phyloP scores from a whole-genome alignment of 2,888 invertebrate genomes.

The Actias luna region DNA sequence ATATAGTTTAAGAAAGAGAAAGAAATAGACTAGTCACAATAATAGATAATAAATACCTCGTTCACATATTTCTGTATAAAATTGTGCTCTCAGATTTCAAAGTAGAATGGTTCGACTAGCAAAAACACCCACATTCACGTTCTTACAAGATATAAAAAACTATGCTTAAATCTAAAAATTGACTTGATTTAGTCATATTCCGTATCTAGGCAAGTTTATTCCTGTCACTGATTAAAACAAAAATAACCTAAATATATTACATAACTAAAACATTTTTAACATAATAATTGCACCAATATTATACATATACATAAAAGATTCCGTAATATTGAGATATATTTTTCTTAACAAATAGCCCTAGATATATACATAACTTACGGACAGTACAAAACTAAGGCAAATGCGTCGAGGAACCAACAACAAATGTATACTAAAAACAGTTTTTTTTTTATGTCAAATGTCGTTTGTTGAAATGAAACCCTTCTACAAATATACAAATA shows the following conservation, averaged over 20 bases:
- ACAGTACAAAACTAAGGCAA: slow-evolving; percentile 54
- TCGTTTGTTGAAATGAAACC: slow-evolving; percentile 24
- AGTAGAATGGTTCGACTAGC: slow-evolving; percentile 16
- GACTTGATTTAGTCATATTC: slow-evolving; percentile 33
- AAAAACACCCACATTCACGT: slow-evolving; percentile 21
- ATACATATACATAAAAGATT: slow-evolving; percentile 31
- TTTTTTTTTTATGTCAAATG: slow-evolving; percentile 17
- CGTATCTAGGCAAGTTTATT: slow-evolving; percentile 36
- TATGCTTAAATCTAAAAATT: slow-evolving; percentile 36
- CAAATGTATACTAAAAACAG: slow-evolving; percentile 29
- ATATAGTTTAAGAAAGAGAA: background rate
- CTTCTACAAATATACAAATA: slow-evolving; percentile 18
- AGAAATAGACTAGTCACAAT: background rate
- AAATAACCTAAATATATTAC: slow-evolving; percentile 4
- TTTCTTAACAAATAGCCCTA: slow-evolving; percentile 18
- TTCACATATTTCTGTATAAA: background rate
- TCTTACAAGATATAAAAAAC: slow-evolving; percentile 31
- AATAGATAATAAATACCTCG: background rate
- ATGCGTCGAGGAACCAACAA: slow-evolving; percentile 75
- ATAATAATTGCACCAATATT: slow-evolving; percentile 32
- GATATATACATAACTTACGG: slow-evolving; percentile 24
- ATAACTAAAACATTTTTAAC: slow-evolving; percentile 8
- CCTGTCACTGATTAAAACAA: slow-evolving; percentile 18
- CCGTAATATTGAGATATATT: slow-evolving; percentile 31
- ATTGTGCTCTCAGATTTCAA: background rate